These are phyloP conservation scores for human DNA, from an alignment of 2,113 vertebrate genomes.

Conservation along the genomic window DNA sequence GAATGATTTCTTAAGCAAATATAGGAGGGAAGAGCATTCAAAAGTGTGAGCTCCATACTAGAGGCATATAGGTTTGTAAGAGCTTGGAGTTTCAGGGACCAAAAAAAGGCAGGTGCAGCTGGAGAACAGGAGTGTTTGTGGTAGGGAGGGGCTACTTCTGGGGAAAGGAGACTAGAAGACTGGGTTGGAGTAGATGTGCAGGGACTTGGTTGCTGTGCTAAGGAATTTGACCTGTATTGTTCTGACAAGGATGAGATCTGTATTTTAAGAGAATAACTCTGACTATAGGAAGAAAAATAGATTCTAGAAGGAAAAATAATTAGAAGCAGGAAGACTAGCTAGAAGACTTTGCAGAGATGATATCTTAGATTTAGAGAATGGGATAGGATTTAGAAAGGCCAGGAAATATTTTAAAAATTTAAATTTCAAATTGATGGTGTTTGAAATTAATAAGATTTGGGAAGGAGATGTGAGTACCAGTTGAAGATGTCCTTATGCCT, in stretches of 20 bases:
- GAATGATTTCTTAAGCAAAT: not conserved
- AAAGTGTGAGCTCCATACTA: not conserved
- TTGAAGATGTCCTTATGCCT: not conserved
- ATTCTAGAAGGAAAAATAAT: not conserved
- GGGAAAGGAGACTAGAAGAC: not conserved
- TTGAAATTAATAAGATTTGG: not conserved
- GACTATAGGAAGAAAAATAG: not conserved
- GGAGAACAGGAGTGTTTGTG: not conserved
- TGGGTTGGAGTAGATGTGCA: too few species aligned
- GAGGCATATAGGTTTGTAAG: not conserved
- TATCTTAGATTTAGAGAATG: constrained; percentile 6
- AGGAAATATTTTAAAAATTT: not conserved
- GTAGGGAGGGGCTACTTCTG: not conserved
- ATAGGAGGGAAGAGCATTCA: not conserved
- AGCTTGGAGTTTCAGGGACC: not conserved
- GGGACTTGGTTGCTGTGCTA: not conserved
- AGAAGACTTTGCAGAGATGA: not conserved
- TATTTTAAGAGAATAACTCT: not conserved
- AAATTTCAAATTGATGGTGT: not conserved
- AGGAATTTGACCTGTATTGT: not conserved
- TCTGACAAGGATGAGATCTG: not conserved
- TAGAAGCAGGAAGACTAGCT: not conserved
- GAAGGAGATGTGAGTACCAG: not conserved
- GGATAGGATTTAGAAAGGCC: not conserved
- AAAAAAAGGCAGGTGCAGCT: not conserved